phyloP scores from a whole-genome alignment of 1,140 invertebrate species.

The Brachionus manjavacas region DNA sequence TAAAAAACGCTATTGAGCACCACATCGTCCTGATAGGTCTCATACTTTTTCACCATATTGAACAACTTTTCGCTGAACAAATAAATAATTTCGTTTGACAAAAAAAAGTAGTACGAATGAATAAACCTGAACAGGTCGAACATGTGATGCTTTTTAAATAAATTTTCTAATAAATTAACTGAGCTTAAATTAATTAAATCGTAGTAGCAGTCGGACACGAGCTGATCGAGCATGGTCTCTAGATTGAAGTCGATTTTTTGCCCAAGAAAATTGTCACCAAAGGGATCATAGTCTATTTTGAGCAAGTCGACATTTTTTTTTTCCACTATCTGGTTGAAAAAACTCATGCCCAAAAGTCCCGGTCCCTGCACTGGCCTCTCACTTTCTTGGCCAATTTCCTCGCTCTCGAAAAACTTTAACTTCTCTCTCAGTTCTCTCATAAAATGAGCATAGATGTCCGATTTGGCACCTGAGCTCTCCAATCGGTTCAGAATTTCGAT shows the following conservation, averaged over 20 bases:
- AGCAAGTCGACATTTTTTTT: not conserved
- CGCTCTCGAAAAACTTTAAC: not conserved
- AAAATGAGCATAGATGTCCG: constrained; percentile 1
- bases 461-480: not conserved
- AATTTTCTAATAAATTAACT: not conserved
- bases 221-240: not conserved
- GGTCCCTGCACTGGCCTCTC: not conserved
- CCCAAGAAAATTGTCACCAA: not conserved
- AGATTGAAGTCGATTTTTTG: constrained; percentile 22
- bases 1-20: constrained; percentile 21
- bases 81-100: constrained; percentile 38
- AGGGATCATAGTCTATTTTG: not conserved
- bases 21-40: constrained; percentile 38
- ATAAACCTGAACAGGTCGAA: constrained; percentile 22
- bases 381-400: not conserved
- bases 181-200: not conserved
- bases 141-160: constrained; percentile 32
- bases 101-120: constrained; percentile 39
- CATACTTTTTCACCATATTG: not conserved
- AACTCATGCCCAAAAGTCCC: not conserved
- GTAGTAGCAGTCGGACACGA: not conserved
- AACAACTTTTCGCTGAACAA: constrained; percentile 35
- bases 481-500: constrained; percentile 17
- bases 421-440: not conserved
- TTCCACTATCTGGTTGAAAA: not conserved